Base-by-base conservation (phyloP, 2,888 invertebrate genomes). In the Ophion ventricosus region DNA sequence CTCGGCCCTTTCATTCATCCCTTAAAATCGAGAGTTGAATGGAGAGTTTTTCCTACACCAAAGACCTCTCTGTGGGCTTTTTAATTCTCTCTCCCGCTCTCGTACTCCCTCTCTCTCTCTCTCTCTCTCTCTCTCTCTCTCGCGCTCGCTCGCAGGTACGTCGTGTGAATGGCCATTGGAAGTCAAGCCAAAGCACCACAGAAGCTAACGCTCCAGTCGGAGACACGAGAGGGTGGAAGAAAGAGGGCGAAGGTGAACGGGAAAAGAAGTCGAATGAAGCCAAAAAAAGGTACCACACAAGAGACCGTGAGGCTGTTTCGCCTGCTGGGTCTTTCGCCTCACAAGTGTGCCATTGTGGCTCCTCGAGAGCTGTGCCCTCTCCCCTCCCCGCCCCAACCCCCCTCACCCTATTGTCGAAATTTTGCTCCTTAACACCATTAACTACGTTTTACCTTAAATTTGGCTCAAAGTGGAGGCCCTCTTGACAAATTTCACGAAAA, bases 391-490 rank as follows among this genome's bases (percentile, higher is more conserved):
- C n/a, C n/a, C n/a, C 54, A 61, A 56, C 29, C 59, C 40, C 49
- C 29, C 86, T 86, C 85, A 83, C 82, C 80, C 82, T 83, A 91
- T 91, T 91, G 91, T 91, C 88, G 78, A 54, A 83, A 43, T 75
- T 89, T 90, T 91, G 89, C 91, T 92, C 90, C 90, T 92, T 92
- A 92, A 91, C 91, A 90, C 91, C 91, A 92, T 92, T 92, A 92
- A 92, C 92, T 90, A 91, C 92, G 88, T 92, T 92, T 92, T 92
- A 92, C 92, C 92, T 91, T 91, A 92, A 92, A 92, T 93, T 92
- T 92, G 88, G 88, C 89, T 90, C 88, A 91, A 91, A 92, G 91
- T 90, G 90, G 91, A 86, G 90, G 90, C 87, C 89, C 91, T 92
- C 92, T 92, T 92, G 93, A 93, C 93, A 93, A 93, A 93, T 93